phyloP scores from a whole-genome alignment of 2,113 vertebrate species.

The Oryzias woworae region DNA sequence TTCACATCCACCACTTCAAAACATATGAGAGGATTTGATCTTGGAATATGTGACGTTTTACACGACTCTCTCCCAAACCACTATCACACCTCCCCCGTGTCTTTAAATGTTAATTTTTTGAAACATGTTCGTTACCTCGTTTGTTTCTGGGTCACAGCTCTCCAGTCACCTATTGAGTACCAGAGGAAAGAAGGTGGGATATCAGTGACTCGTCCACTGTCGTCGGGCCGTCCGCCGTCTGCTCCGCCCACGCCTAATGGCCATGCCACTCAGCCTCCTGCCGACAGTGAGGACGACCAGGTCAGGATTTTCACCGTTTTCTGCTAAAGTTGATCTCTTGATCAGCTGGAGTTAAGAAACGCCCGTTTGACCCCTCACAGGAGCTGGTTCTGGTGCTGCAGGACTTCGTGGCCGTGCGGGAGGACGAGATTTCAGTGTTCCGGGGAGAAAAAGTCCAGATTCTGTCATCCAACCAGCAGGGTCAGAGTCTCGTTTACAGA shows the following conservation, averaged over 20 bases:
- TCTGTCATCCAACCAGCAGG: constrained; percentile 96
- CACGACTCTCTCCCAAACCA: no score
- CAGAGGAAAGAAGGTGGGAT: constrained; percentile 87
- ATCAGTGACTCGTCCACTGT: constrained; percentile 82
- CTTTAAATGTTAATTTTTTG: not conserved
- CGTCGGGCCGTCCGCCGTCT: constrained; percentile 80
- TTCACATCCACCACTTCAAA: no score
- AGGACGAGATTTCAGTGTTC: constrained; percentile 96
- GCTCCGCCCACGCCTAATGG: constrained; percentile 90
- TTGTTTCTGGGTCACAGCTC: constrained; percentile 73
- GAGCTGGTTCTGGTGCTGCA: constrained; percentile 88
- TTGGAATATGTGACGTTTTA: no score
- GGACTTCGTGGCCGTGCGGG: constrained; percentile 95
- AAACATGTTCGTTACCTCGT: not conserved
- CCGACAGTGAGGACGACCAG: constrained; percentile 85
- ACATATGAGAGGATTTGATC: no score
- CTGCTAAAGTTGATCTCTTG: not conserved
- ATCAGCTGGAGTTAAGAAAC: not conserved
- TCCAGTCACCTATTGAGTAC: constrained; percentile 96
- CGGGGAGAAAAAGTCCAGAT: constrained; percentile 96
- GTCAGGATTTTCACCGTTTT: constrained; percentile 37
- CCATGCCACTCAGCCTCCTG: constrained; percentile 84
- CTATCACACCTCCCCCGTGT: no score
- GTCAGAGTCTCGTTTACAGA: constrained; percentile 96
- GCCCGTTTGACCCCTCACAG: constrained; percentile 26